Percentiles rank a stretch among this genome's conserved stretches.
Conservation (phyloP, 2,797 vertebrate genomes). For the Karalla daura region DNA sequence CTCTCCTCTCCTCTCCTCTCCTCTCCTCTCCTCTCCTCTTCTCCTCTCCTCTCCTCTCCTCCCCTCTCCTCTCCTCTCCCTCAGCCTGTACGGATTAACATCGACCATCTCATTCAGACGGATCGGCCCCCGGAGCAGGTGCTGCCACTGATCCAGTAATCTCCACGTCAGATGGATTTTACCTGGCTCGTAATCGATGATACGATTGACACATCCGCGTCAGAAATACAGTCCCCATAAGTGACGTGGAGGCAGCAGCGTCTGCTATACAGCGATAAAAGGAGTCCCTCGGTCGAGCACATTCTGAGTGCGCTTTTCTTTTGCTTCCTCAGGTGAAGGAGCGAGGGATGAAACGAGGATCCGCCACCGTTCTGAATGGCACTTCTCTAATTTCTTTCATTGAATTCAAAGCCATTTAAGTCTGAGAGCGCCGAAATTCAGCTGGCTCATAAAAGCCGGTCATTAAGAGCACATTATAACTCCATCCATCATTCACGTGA, state of each 20-base stretch:
- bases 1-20: constrained; percentile 58
- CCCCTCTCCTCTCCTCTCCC: constrained; percentile 57
- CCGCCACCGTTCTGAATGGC: constrained; percentile 1
- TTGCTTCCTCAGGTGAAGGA: constrained; percentile 25
- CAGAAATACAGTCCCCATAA: constrained; percentile 45
- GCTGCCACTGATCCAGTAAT: constrained; percentile 71
- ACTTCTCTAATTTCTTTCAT: constrained; percentile 31
- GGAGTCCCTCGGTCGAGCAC: constrained; percentile 40
- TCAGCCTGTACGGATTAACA: constrained; percentile 53
- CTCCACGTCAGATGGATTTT: constrained; percentile 73
- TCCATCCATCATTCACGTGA: constrained; percentile 62
- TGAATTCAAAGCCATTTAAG: constrained; percentile 16
- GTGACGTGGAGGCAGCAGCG: background rate
- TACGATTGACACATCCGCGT: constrained; percentile 69
- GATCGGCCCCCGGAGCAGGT: constrained; percentile 60
- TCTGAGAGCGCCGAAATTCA: constrained; percentile 26
- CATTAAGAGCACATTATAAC: constrained; percentile 51
- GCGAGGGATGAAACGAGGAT: constrained; percentile 30
- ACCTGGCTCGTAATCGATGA: constrained; percentile 72
- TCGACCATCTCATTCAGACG: constrained; percentile 58
- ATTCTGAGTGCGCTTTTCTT: constrained; percentile 33
- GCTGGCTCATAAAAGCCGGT: constrained; percentile 43
- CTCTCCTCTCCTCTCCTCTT: constrained; percentile 58
- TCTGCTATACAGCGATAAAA: constrained; percentile 74
- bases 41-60: constrained; percentile 55